Percentiles rank a stretch among this genome's conserved stretches.
Conservation (phyloP, 2,113 vertebrate genomes). For the Zosterops hypoxanthus region DNA sequence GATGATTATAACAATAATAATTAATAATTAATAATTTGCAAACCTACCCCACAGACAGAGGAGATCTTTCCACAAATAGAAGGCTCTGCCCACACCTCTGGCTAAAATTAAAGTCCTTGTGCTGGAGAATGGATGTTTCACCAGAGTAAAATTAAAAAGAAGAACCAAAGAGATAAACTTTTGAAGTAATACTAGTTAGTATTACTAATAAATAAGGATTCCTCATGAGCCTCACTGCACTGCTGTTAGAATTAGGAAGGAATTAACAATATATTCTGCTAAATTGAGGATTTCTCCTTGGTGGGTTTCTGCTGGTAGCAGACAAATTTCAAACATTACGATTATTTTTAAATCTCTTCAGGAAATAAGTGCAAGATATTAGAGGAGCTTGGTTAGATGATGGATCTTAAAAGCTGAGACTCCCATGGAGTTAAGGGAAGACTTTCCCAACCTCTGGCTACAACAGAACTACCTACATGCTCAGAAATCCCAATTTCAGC, state of each 20-base stretch:
- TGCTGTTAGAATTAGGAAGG: neutral
- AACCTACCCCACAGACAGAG: neutral
- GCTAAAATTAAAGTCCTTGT: neutral
- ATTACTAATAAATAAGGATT: neutral
- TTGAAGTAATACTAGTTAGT: neutral
- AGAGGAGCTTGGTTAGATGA: neutral
- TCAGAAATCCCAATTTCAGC: neutral
- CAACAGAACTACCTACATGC: neutral
- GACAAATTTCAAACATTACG: rapidly evolving
- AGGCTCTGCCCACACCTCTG: neutral
- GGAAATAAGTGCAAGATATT: neutral
- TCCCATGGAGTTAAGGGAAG: neutral
- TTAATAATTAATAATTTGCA: neutral
- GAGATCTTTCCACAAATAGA: neutral
- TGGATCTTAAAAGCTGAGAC: neutral
- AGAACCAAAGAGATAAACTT: neutral
- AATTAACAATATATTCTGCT: neutral
- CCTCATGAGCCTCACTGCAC: neutral
- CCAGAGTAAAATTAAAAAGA: too few relatives aligned
- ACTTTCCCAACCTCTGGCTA: neutral
- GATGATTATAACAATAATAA: too few relatives aligned
- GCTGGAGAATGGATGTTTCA: neutral
- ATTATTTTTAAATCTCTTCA: neutral
- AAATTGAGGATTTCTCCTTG: neutral
- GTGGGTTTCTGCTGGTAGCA: neutral